A percentile compares a stretch with the other conserved stretches of the same genome.
Evolutionary conservation across 2,888 invertebrate genomes (phyloP).

Genomic region (Ptychoptera albimana): DNA sequence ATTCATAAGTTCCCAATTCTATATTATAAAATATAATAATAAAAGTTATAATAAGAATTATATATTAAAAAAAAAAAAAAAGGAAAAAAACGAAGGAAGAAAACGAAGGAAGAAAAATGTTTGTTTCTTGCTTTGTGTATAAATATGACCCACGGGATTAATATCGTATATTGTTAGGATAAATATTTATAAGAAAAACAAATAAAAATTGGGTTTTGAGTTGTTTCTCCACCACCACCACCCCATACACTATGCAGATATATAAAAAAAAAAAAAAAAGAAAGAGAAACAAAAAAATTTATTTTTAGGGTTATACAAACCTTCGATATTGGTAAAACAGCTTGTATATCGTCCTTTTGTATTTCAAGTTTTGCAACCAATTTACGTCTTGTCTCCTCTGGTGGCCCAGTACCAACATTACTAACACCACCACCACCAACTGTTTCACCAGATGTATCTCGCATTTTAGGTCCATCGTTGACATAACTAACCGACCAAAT

Average conservation of each 20-base stretch:
- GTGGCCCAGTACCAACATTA: slow-evolving; percentile 9
- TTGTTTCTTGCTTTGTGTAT: background rate
- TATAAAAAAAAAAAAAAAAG: no score
- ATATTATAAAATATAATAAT: slow-evolving; percentile 17
- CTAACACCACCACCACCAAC: slow-evolving; percentile 13
- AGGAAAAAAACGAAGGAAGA: slow-evolving; percentile 3
- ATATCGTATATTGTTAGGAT: background rate
- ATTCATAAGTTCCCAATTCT: slow-evolving; percentile 93
- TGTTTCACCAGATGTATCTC: slow-evolving; percentile 20
- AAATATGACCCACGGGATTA: no score
- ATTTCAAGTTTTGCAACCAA: slow-evolving; percentile 73
- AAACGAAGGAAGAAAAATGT: background rate
- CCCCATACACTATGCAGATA: background rate
- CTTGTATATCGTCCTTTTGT: slow-evolving; percentile 86
- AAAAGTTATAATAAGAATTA: background rate
- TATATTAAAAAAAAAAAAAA: background rate
- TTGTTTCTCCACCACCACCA: background rate
- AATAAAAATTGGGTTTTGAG: slow-evolving; percentile 7
- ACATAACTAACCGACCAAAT: slow-evolving; percentile 74
- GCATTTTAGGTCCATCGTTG: slow-evolving; percentile 37
- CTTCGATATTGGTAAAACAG: slow-evolving; percentile 86
- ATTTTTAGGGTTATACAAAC: slow-evolving; percentile 28
- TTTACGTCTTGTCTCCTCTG: slow-evolving; percentile 38
- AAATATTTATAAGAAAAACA: background rate
- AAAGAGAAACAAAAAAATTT: no score